Evolutionary conservation across 2,797 vertebrate species (phyloP), one percentile per base, ranked within the genome.

Genomic region (Hippoglossus hippoglossus): DNA sequence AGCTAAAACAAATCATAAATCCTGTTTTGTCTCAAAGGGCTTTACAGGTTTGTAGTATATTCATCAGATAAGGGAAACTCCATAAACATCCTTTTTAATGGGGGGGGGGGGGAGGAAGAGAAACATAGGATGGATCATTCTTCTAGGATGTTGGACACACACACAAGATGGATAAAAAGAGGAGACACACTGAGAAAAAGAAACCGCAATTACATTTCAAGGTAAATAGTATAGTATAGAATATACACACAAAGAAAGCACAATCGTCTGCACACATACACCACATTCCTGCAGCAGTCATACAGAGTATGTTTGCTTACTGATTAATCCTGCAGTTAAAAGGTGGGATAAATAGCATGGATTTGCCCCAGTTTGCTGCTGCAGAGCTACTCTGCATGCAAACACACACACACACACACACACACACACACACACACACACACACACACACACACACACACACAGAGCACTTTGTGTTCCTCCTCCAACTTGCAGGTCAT

Each of bases 401-500:
- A 3, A 12, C 36, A 39, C 36, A 12, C 10, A 39, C 36, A 41
- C 39, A 41, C 39, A 36, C 22, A 36, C 34, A 36, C 34, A 36
- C 34, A 36, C 34, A 44, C 41, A 44, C 41, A 44, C 15, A 44
- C 41, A 44, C 41, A 46, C 41, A 46, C 68, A 67, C 53, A 85
- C 70, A 86, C 67, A 44, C 41, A 44, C 41, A 44, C 15, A 44
- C 41, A 44, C 41, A 46, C 41, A 46, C 68, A 67, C 53, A 85
- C 70, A 86, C 67, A 58, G 79, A 70, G 36, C 67, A 81, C 81
- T 88, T 71, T 81, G 77, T 81, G 65, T 71, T 79, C 72, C 73
- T 71, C 64, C 75, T 83, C 60, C 67, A 75, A 75, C 78, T 80
- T 57, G 76, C 89, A 88, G 92, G 87, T 90, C 87, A 81, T 84